Conservation (phyloP, 2,113 vertebrate genomes). For the Tautogolabrus adspersus region DNA sequence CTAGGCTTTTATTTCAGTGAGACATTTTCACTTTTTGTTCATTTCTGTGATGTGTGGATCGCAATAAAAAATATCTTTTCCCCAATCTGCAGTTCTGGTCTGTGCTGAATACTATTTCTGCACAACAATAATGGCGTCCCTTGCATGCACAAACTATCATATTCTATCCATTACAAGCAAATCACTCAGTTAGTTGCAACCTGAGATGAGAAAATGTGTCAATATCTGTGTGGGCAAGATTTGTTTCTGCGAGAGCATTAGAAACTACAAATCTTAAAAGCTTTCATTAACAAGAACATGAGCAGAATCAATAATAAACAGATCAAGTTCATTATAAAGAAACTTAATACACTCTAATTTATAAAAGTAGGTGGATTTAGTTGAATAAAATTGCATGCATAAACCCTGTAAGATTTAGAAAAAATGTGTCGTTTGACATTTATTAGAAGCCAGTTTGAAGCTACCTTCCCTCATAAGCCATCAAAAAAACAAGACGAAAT, state of each 20-base stretch:
- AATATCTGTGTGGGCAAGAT: background rate
- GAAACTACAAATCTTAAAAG: conserved; percentile 2
- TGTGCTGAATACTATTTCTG: background rate
- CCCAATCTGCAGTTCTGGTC: background rate
- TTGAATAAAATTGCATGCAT: background rate
- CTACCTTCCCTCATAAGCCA: conserved; percentile 9
- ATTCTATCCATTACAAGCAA: conserved; percentile 29
- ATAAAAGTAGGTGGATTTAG: conserved; percentile 13
- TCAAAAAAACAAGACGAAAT: conserved; percentile 45
- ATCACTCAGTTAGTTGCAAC: conserved; percentile 27
- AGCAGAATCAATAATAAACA: conserved; percentile 15
- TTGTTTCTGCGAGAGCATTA: background rate
- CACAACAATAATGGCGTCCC: conserved; percentile 6
- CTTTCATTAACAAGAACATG: conserved; percentile 6
- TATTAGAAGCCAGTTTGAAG: conserved; percentile 17
- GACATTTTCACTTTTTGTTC: background rate
- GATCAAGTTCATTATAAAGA: background rate
- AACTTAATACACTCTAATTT: conserved; percentile 4
- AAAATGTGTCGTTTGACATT: background rate
- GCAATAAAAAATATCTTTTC: background rate
- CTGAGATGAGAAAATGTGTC: conserved; percentile 16
- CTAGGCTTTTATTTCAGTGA: background rate
- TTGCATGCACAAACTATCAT: background rate
- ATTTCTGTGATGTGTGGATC: background rate
- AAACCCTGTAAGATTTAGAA: background rate